phyloP scores from a whole-genome alignment of 2,888 invertebrate genomes.

The Empis livida region DNA sequence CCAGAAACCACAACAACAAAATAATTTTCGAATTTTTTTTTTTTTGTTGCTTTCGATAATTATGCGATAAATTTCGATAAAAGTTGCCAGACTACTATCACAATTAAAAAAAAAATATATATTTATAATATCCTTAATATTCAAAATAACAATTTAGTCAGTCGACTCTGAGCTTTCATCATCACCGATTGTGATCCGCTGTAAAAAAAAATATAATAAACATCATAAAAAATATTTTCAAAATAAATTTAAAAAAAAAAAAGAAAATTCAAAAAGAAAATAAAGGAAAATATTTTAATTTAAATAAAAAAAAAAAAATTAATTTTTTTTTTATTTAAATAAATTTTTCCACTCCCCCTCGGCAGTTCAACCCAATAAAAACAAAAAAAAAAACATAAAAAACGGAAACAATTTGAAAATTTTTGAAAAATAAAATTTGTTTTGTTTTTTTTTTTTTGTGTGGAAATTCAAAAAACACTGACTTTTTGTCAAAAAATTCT shows the following conservation, averaged over 20 bases:
- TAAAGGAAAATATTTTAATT: not conserved
- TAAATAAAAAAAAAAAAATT: too few species aligned
- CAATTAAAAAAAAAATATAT: not conserved
- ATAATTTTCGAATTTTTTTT: not conserved
- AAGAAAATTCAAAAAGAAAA: too few species aligned
- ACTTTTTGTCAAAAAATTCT: not conserved
- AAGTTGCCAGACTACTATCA: not conserved
- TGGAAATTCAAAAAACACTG: too few species aligned
- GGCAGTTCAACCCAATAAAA: too few species aligned
- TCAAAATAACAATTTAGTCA: not conserved
- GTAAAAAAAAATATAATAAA: not conserved
- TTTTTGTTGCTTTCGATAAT: not conserved
- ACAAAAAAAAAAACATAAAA: too few species aligned
- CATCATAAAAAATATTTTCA: not conserved
- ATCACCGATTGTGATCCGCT: not conserved
- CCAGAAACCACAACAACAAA: not conserved
- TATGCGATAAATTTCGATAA: not conserved
- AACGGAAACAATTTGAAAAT: too few species aligned
- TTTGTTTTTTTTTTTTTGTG: too few species aligned
- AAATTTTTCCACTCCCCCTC: not conserved
- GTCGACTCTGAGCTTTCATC: constrained; percentile 1
- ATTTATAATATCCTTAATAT: not conserved
- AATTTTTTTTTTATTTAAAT: not conserved
- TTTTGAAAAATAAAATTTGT: too few species aligned
- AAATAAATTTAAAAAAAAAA: not conserved